Percentiles rank a stretch among this genome's conserved stretches.
Conservation (phyloP, 2,797 vertebrate species). For the Callimico goeldii region DNA sequence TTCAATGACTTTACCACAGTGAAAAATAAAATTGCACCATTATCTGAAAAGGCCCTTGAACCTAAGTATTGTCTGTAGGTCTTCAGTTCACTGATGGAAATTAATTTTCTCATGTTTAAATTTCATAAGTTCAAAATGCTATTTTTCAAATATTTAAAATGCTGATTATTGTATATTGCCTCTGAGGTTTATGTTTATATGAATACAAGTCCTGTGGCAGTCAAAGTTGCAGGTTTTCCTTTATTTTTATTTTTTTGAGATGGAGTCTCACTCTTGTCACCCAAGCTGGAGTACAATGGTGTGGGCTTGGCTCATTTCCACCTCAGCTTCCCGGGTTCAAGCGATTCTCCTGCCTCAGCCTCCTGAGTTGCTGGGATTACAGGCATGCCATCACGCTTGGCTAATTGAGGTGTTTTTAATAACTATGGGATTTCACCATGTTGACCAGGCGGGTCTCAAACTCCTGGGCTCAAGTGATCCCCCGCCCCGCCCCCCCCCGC, state of each 20-base stretch:
- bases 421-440: no score
- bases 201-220: not conserved
- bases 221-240: not conserved
- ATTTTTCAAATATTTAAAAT: not conserved
- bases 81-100: not conserved
- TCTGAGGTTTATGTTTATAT: not conserved
- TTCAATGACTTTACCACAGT: not conserved
- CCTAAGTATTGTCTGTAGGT: not conserved
- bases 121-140: not conserved
- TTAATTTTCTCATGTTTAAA: constrained; percentile 20
- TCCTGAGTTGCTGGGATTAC: no score
- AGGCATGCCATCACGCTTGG: no score
- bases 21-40: not conserved
- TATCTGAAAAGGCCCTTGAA: not conserved
- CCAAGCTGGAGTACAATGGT: no score
- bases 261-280: no score
- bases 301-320: no score
- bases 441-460: no score
- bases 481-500: fast-evolving
- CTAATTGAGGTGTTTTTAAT: no score
- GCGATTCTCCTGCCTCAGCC: no score
- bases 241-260: not conserved
- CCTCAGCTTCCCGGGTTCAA: no score
- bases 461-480: no score
- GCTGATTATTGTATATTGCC: not conserved